These are phyloP conservation scores for Trichacis sp. DNA, from an alignment of 2,888 invertebrate species.

Conservation along the genomic window DNA sequence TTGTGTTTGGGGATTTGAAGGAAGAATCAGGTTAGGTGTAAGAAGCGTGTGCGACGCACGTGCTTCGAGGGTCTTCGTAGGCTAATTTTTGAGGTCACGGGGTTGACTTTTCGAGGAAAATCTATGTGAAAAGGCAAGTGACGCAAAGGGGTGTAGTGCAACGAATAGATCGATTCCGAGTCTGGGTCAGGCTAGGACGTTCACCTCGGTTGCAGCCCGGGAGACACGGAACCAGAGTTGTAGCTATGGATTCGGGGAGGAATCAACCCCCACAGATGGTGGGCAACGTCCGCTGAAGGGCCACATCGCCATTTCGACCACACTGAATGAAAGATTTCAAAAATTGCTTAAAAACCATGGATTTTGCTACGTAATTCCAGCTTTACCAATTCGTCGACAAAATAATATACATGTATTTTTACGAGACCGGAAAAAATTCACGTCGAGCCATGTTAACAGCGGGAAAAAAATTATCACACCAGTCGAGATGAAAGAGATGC, in stretches of 20 bases:
- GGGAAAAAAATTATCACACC: background rate
- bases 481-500: background rate
- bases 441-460: too few species aligned
- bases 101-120: conserved; percentile 50
- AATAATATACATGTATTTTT: too few species aligned
- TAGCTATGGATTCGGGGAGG: conserved; percentile 57
- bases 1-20: too few species aligned
- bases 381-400: too few species aligned
- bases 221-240: conserved; percentile 66
- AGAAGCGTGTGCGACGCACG: conserved; percentile 21
- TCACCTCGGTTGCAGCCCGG: conserved; percentile 68
- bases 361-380: too few species aligned
- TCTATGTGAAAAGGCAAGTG: conserved; percentile 46
- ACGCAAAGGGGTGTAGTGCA: conserved; percentile 40
- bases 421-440: background rate
- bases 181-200: conserved; percentile 69
- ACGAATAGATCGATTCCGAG: conserved; percentile 68
- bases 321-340: too few species aligned
- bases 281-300: conserved; percentile 45
- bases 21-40: background rate
- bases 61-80: conserved; percentile 27
- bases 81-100: conserved; percentile 46
- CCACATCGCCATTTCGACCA: conserved; percentile 30
- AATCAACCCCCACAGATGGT: conserved; percentile 50
- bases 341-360: too few species aligned